Evolutionary conservation across 2,888 invertebrate genomes (phyloP), one percentile per base, ranked within the genome.

Genomic region (Caenorhabditis plicata): DNA sequence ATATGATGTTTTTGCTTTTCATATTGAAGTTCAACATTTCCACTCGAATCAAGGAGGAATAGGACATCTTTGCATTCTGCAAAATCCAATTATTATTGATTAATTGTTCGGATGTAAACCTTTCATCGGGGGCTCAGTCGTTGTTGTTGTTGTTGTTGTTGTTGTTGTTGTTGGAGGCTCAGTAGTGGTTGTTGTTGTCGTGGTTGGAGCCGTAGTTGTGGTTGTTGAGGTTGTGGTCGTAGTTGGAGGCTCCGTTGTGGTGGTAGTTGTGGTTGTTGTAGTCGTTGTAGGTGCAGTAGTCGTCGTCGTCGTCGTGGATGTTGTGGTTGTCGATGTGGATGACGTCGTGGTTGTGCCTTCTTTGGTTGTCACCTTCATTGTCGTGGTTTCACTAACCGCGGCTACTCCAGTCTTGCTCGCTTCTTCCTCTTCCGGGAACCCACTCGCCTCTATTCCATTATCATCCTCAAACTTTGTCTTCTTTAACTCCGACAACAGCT

Each of bases 11-110:
- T 68, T 49, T 68, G 68, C 40, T 68, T 68, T 22, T 64, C 64
- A 38, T 55, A 68, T 26, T 68, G 68, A 31, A 51, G 46, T 25
- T 56, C 25, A 23, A 64, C 68, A 42, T 68, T 68, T 48, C 68
- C 68, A 48, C 68, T 68, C 1, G 68, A 68, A 46, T 68, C 68
- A 25, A 68, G 43, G 13, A 68, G 44, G 47, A 68, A 68, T 15
- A 68, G 41, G 33, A 68, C 57, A 47, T 64, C 62, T 17, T 61
- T 52, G 41, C 68, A 68, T 19, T 56, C 64, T 64, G 38, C 46
- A 65, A 56, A 41, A n/a, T n/a, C n/a, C n/a, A n/a, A n/a, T n/a
- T n/a, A n/a, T n/a, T n/a, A n/a, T n/a, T n/a, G n/a, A n/a, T 35
- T 22, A 13, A 43, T 50, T 38, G 43, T 36, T 8, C 23, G 23